Evolutionary conservation across 2,113 vertebrate species (phyloP), one percentile per base, ranked within the genome.

Genomic region (Forbesichthys agassizii): DNA sequence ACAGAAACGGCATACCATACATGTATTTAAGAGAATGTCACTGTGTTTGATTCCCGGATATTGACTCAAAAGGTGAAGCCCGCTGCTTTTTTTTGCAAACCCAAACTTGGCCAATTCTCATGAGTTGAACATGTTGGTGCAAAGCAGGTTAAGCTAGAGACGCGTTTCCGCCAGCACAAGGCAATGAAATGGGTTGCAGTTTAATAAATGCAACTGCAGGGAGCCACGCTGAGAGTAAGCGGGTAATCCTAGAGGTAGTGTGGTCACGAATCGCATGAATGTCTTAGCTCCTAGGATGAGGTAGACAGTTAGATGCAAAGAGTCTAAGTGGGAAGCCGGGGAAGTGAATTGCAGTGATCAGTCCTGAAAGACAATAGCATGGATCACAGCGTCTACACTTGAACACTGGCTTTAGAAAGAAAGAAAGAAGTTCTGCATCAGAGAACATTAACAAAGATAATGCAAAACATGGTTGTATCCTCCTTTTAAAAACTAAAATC

Each of bases 1-100:
- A 7, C 69, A 72, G 66, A 83, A 80, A 83, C 36, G 7, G 1
- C 4, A 27, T 27, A 27, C 27, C 27, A 27, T 27, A 42, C 7
- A 56, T 55, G 69, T 49, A 78, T 4, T 73, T 80, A 72, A 63
- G 70, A 74, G 80, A 73, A 49, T 20, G 63, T 56, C 11, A 18
- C 63, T 36, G 73, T 59, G 49, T 77, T 57, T 49, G 71, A 76
- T 66, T 73, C 71, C 46, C 54, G 48, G 36, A 55, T 42, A 42
- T 42, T 27, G 27, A 27, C 27, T 42, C 36, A 54, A 52, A 84
- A 73, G 80, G 70, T 18, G 49, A 71, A 65, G 36, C 51, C 70
- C 64, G 62, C 11, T 14, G 9, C 9, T 71, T 73, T 82, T 64
- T 46, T 60, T 66, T 74, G 12, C 16, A 73, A 61, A 33, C 5